Conservation (phyloP, 2,888 invertebrate species). For the Tolmerus cingulatus region DNA sequence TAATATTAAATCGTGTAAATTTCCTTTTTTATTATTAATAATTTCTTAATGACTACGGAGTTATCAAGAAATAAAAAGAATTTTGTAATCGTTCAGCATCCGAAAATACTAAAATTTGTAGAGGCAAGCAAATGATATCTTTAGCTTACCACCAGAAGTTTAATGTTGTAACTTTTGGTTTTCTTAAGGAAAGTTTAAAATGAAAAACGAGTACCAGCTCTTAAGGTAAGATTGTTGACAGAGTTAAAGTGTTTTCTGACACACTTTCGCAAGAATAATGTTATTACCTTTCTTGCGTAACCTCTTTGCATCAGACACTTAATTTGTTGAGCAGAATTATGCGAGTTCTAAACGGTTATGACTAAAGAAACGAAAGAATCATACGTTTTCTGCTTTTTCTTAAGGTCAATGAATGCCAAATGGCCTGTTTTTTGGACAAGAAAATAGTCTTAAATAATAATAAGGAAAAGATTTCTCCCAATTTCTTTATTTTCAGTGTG, state of each 20-base stretch:
- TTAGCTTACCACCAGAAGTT: too few relatives aligned
- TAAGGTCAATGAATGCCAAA: neutral
- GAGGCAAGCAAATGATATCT: too few relatives aligned
- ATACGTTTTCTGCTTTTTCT: neutral
- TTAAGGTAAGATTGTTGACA: neutral
- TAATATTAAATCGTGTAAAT: too few relatives aligned
- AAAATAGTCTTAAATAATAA: neutral
- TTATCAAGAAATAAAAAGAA: too few relatives aligned
- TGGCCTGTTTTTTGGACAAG: neutral
- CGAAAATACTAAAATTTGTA: too few relatives aligned
- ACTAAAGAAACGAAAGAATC: neutral
- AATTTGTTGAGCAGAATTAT: constrained; percentile 5
- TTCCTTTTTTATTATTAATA: too few relatives aligned
- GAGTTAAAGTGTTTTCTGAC: neutral
- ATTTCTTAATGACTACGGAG: too few relatives aligned
- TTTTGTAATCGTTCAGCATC: too few relatives aligned
- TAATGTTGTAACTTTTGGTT: too few relatives aligned
- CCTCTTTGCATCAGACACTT: neutral
- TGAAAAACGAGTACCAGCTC: too few relatives aligned
- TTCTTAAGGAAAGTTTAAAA: too few relatives aligned
- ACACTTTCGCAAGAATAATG: neutral
- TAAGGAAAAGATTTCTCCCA: neutral
- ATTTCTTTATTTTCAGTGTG: neutral
- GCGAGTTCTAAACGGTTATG: neutral
- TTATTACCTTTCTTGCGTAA: constrained; percentile 4